Evolutionary conservation across 2,797 vertebrate species (phyloP).

Genomic region (Propithecus deckenii): DNA sequence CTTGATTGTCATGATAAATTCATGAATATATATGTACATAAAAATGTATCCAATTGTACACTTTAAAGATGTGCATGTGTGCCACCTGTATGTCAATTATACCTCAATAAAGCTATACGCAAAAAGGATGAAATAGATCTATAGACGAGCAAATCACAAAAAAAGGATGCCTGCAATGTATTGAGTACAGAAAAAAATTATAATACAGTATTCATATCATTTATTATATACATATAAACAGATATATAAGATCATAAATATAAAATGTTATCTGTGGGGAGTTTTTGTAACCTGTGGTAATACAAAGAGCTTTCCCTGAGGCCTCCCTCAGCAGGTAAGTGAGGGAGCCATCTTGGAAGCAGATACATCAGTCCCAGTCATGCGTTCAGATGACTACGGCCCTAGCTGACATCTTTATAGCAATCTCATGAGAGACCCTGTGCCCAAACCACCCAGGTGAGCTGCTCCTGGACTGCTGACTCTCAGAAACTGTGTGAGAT

Average conservation of each 20-base stretch:
- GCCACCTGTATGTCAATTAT: not conserved
- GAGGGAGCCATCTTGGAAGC: slow-evolving; percentile 9
- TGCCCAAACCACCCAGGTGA: not conserved
- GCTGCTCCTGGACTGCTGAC: not conserved
- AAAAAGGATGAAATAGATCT: slow-evolving; percentile 1
- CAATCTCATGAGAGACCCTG: not conserved
- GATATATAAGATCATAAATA: not conserved
- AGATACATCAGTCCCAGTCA: not conserved
- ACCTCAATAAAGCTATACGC: not conserved
- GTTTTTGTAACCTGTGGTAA: not conserved
- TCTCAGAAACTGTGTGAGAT: slow-evolving; percentile 25
- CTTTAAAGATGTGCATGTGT: not conserved
- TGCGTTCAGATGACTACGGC: not conserved
- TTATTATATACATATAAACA: not conserved
- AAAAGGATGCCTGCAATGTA: not conserved
- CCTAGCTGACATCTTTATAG: not conserved
- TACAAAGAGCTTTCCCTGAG: not conserved
- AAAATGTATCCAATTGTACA: not conserved
- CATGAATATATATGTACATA: not conserved
- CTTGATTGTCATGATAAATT: slow-evolving; percentile 10
- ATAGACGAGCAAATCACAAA: not conserved
- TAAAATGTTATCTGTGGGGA: not conserved
- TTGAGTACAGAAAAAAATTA: not conserved
- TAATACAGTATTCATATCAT: not conserved
- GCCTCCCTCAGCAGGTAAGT: not conserved